Base-by-base conservation (phyloP, 2,113 vertebrate species). In the Barbus barbus region DNA sequence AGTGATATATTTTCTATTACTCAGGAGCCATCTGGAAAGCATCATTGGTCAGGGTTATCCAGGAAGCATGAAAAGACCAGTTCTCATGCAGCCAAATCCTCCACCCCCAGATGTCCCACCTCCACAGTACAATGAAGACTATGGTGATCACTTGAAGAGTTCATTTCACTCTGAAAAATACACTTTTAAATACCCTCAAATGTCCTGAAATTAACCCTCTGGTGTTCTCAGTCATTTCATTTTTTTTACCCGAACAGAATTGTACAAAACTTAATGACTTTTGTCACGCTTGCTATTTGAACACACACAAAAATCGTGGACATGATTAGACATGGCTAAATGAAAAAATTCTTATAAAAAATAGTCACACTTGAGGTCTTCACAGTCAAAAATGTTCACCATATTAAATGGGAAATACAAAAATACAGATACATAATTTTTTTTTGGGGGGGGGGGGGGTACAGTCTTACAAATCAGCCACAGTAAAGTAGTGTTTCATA, bases 1-100 rank as follows among this genome's bases (percentile, higher is more conserved):
- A 71, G 58, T 65, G 41, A 76, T 31, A 31, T 22, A n/a, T 44
- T 26, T 44, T 74, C 1, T 65, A 16, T 44, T 74, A 65, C 82
- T 46, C 88, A 95, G 95, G 89, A 78, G 3, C 60, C 89, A 91
- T 83, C 89, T 91, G 60, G 91, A 92, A 56, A 72, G 31, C 8
- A 88, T 91, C 5, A 83, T 90, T 0, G 77, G 86, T 24, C 87
- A 82, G 5, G 71, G 90, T 1, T 9, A 72, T 26, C 26, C 31
- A 2, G 88, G 67, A 63, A 61, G 80, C 72, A 90, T 91, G 53
- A 67, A 60, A 71, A 89, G 84, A 16, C 16, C 73, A 26, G 80
- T 26, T 78, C 63, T 85, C 5, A 18, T 81, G 48, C 77, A 58
- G 24, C 74, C 26, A 16, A 16, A n/a, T 26, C 65, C 86, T 0